These are phyloP conservation scores for Athetis lepigone DNA, from an alignment of 2,888 invertebrate species.

Conservation along the genomic window DNA sequence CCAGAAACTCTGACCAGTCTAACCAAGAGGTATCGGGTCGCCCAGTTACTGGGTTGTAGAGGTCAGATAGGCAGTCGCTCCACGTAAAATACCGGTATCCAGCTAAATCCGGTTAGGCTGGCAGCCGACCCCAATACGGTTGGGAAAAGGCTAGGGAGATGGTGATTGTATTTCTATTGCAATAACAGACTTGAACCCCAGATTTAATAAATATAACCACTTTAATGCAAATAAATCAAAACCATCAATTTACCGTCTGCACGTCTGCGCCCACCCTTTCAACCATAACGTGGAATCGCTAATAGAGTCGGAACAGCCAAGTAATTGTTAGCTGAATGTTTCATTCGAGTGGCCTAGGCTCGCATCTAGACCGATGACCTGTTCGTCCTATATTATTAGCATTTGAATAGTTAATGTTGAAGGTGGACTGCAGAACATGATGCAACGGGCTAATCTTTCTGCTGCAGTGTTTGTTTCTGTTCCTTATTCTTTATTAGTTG, in stretches of 20 bases:
- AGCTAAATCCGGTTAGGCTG: no score
- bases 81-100: no score
- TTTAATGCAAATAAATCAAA: not conserved
- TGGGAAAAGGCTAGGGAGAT: no score
- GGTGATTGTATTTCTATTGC: no score
- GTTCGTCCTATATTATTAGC: constrained; percentile 2
- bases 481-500: no score
- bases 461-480: not conserved
- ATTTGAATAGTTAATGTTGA: constrained; percentile 1
- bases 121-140: no score
- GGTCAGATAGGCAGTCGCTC: no score
- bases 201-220: no score
- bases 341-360: constrained; percentile 34
- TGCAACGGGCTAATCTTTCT: not conserved
- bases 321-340: constrained; percentile 63
- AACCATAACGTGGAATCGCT: constrained; percentile 55
- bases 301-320: constrained; percentile 34
- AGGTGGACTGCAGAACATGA: not conserved
- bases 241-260: not conserved
- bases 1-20: no score
- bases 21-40: no score
- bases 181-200: no score
- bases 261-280: constrained; percentile 29
- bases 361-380: constrained; percentile 38
- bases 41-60: no score